phyloP scores from a whole-genome alignment of 2,888 invertebrate genomes.

The Eucera pruinosa region DNA sequence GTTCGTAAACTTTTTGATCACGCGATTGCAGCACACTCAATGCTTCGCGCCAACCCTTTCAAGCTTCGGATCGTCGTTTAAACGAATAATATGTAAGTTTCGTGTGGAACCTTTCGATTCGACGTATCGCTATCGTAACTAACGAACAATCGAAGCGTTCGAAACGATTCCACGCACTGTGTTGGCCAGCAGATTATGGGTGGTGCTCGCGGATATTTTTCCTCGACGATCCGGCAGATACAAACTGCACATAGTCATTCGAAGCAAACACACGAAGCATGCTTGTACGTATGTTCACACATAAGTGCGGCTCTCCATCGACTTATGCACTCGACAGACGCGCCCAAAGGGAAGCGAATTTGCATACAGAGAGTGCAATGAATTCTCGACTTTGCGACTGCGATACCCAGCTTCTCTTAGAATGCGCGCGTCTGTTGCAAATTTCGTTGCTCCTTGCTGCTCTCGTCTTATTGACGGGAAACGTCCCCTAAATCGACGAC shows the following conservation, averaged over 20 bases:
- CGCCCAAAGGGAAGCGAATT: constrained; percentile 56
- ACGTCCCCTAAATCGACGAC: background rate
- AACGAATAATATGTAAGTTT: constrained; percentile 5
- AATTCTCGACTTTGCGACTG: constrained; percentile 64
- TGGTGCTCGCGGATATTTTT: constrained; percentile 18
- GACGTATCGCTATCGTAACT: constrained; percentile 26
- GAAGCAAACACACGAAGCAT: constrained; percentile 22
- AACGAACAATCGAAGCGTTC: constrained; percentile 24
- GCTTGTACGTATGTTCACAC: constrained; percentile 12
- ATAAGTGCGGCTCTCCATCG: constrained; percentile 33
- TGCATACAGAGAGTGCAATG: constrained; percentile 65
- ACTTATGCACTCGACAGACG: constrained; percentile 54
- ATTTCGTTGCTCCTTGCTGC: constrained; percentile 3
- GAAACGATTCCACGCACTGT: constrained; percentile 6
- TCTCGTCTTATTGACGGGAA: background rate
- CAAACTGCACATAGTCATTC: constrained; percentile 21
- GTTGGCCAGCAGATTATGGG: constrained; percentile 22
- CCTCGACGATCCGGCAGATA: constrained; percentile 9
- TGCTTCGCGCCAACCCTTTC: too few species aligned
- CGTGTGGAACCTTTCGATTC: too few species aligned
- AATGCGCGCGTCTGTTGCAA: constrained; percentile 11
- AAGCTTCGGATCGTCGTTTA: background rate
- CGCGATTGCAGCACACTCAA: too few species aligned
- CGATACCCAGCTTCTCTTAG: constrained; percentile 17
- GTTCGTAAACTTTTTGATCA: too few species aligned